Evolutionary conservation across 92 coral and sea anemone genomes (phyloP).

Genomic region (Epizoanthus illoricatus): DNA sequence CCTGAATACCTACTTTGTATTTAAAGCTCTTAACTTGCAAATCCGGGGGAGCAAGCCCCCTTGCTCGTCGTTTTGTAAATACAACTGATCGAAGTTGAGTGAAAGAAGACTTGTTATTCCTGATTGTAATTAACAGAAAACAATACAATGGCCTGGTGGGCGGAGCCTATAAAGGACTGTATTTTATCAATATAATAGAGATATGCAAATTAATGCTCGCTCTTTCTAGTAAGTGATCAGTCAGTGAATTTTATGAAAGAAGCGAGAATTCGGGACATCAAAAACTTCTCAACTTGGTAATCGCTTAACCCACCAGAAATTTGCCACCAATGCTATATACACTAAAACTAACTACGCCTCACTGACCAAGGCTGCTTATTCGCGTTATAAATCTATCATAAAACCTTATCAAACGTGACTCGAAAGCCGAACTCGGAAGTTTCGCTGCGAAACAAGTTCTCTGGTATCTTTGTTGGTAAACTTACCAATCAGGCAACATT

Average conservation of each 20-base stretch:
- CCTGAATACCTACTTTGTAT: constrained; percentile 29
- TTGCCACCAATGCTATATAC: constrained; percentile 9
- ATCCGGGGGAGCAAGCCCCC: constrained; percentile 36
- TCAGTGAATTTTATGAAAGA: not conserved
- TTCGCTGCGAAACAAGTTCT: constrained; percentile 94
- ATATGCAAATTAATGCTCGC: constrained; percentile 30
- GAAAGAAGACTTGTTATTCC: constrained; percentile 28
- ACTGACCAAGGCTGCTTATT: not conserved
- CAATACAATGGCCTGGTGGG: constrained; percentile 54
- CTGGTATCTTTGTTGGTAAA: constrained; percentile 42
- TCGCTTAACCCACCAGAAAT: not conserved
- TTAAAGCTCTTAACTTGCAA: constrained; percentile 38
- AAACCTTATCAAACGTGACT: constrained; percentile 39
- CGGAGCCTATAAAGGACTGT: constrained; percentile 45
- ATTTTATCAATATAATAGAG: constrained; percentile 28
- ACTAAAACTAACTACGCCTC: not conserved
- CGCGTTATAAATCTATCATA: not conserved
- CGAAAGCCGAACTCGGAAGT: constrained; percentile 77
- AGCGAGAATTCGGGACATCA: not conserved
- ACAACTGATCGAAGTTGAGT: constrained; percentile 25
- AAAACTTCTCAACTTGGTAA: constrained; percentile 7
- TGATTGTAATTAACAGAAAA: constrained; percentile 47
- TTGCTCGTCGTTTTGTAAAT: constrained; percentile 38
- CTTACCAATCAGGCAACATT: constrained; percentile 48
- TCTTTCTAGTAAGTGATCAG: constrained; percentile 25